phyloP scores from a whole-genome alignment of 2,888 invertebrate genomes.

The Venusia cambrica region DNA sequence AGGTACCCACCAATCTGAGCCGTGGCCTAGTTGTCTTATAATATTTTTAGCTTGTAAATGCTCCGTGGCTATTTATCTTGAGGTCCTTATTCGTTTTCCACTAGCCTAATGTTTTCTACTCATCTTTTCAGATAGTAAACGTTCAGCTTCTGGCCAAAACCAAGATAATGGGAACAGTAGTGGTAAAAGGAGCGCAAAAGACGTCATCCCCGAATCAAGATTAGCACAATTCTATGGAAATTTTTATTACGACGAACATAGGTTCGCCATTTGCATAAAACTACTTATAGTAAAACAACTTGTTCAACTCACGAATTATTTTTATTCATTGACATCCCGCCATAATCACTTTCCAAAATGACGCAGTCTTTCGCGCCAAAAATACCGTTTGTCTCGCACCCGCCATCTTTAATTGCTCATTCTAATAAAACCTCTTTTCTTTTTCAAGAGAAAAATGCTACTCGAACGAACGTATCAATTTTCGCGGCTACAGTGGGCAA shows the following conservation, averaged over 20 bases:
- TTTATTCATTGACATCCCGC: constrained; percentile 14
- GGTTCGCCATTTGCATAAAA: constrained; percentile 39
- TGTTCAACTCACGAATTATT: constrained; percentile 11
- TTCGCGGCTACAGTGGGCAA: constrained; percentile 57
- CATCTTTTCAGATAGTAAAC: constrained; percentile 48
- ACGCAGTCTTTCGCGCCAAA: constrained; percentile 20
- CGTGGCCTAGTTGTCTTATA: too few species aligned
- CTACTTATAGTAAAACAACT: constrained; percentile 13
- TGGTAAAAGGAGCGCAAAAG: constrained; percentile 77
- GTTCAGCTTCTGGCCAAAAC: constrained; percentile 50
- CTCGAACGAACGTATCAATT: constrained; percentile 55
- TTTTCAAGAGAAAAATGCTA: constrained; percentile 69
- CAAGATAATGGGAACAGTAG: constrained; percentile 60
- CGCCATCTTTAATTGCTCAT: constrained; percentile 11
- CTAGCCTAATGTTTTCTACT: constrained; percentile 1
- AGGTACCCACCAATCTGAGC: constrained; percentile 42
- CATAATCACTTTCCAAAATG: constrained; percentile 8
- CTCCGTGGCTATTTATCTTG: too few species aligned
- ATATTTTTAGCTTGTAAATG: too few species aligned
- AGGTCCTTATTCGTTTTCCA: constrained; percentile 3
- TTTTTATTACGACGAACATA: constrained; percentile 76
- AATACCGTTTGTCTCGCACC: constrained; percentile 8
- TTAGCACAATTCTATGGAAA: constrained; percentile 81
- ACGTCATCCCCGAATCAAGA: constrained; percentile 84
- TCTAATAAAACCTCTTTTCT: constrained; percentile 24